phyloP scores from a whole-genome alignment of 2,113 vertebrate genomes.

The Lepus timidus region DNA sequence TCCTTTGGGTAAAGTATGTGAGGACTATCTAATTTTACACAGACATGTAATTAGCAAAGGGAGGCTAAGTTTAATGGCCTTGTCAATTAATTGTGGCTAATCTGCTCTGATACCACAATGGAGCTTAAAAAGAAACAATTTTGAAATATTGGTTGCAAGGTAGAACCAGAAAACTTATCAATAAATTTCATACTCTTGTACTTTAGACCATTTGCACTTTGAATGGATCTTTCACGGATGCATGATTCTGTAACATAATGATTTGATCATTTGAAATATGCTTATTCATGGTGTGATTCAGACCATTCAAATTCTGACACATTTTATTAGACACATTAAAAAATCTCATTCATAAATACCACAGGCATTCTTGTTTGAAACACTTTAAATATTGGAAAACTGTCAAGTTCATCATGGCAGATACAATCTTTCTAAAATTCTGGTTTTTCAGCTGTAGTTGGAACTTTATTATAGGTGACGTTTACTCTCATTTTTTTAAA shows the following conservation, averaged over 20 bases:
- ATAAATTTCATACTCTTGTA: background rate
- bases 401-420: background rate
- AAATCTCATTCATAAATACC: slow-evolving; percentile 19
- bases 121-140: background rate
- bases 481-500: background rate
- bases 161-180: background rate
- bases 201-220: background rate
- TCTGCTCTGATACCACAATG: background rate
- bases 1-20: background rate
- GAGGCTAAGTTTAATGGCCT: background rate
- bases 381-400: background rate
- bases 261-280: slow-evolving; percentile 27
- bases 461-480: background rate
- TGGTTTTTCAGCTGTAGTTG: background rate
- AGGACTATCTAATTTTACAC: background rate
- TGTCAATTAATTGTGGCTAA: background rate
- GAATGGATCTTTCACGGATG: background rate
- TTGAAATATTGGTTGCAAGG: background rate
- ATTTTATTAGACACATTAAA: background rate
- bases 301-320: slow-evolving; percentile 20
- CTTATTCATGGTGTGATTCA: slow-evolving; percentile 4
- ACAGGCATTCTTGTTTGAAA: background rate
- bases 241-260: background rate
- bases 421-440: background rate
- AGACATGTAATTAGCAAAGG: background rate